Percentiles rank a stretch among this genome's conserved stretches.
phyloP scores from a whole-genome alignment of 2,888 invertebrate species.

The Acronicta alni region DNA sequence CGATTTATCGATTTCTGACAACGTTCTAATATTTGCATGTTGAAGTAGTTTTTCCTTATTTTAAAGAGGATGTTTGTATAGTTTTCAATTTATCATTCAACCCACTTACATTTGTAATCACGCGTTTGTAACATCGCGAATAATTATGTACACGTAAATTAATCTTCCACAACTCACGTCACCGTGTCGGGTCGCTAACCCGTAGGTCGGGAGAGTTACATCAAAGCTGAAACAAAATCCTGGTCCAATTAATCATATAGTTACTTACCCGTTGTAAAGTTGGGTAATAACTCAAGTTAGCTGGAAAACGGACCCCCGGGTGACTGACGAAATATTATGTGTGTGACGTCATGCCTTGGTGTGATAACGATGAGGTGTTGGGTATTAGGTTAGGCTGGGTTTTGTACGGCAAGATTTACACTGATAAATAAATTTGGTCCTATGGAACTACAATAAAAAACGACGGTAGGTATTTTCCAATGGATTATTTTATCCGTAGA shows the following conservation, averaged over 20 bases:
- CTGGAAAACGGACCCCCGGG: slow-evolving; percentile 36
- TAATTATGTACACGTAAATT: slow-evolving; percentile 27
- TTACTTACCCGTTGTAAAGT: slow-evolving; percentile 43
- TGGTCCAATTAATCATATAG: slow-evolving; percentile 49
- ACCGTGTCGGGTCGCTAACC: slow-evolving; percentile 16
- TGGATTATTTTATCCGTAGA: no score
- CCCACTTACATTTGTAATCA: no score
- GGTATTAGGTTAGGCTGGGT: not conserved
- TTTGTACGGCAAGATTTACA: not conserved
- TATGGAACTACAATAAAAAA: no score
- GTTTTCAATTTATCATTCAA: no score
- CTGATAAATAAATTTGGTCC: not conserved
- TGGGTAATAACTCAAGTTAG: slow-evolving; percentile 53
- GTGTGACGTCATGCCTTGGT: slow-evolving; percentile 29
- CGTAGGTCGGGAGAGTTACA: slow-evolving; percentile 25
- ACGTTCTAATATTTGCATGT: no score
- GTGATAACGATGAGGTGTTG: slow-evolving; percentile 6
- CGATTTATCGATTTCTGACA: no score
- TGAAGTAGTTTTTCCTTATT: no score
- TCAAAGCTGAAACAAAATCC: slow-evolving; percentile 50
- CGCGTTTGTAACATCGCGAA: not conserved
- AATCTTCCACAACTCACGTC: slow-evolving; percentile 31
- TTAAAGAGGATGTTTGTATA: no score
- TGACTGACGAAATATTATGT: slow-evolving; percentile 29
- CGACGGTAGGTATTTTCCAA: no score